Base-by-base conservation (phyloP, 1,140 invertebrate genomes). In the Apis florea region DNA sequence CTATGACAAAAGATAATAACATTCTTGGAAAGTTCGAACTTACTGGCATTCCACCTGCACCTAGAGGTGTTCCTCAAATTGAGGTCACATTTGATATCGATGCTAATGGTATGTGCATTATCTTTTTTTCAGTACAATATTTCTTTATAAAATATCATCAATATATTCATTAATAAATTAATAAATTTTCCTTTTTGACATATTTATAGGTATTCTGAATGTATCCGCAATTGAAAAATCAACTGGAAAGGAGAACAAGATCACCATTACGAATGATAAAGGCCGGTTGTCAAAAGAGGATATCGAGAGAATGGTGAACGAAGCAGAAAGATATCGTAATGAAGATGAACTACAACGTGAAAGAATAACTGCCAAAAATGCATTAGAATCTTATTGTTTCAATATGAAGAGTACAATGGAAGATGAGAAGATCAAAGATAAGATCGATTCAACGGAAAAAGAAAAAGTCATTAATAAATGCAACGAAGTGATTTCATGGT, bases 361-460 rank as follows among this genome's bases (percentile, higher is more conserved):
- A 40, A 94, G 95, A 24, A 95, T 97, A 51, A 47, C 91, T 0
- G 94, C 95, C 1, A 93, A 95, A 77, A 95, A 95, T 83, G 88
- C 94, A 61, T 92, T 97, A 19, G 96, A 97, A 88, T 95, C 95
- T 59, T 97, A 97, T 83, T 98, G 98, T 93, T 99, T 99, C 95
- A 98, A 98, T 95, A 98, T 99, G 96, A 99, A 99, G 95, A 97
- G 97, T 75, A 98, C 98, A 26, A 96, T 97, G 91, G 96, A 97
- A 88, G 96, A 97, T 92, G 98, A 98, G 49, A 97, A 97, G 90
- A 95, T 99, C 85, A 98, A 97, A 92, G 97, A 97, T 89, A 98
- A 99, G 94, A 97, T 99, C 87, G 94, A 96, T 15, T 97, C 97
- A 76, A 94, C 96, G 5, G 98, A 99, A 90, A 97, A 97, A 91